Percentiles rank a stretch among this genome's conserved stretches.
phyloP scores from a whole-genome alignment of 1,140 invertebrate genomes.

The Gryllus bimaculatus region DNA sequence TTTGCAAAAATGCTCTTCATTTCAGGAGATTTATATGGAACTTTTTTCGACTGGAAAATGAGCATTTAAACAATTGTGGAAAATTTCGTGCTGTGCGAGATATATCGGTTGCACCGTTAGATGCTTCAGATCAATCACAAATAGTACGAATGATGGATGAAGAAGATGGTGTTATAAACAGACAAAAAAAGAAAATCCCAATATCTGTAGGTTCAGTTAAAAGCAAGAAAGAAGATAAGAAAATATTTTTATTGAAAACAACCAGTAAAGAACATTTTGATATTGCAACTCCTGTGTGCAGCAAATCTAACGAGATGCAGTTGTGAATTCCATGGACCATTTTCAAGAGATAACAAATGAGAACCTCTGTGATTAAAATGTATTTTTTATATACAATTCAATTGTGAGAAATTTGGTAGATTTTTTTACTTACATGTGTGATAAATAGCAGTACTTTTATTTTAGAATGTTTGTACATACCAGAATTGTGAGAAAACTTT shows the following conservation, averaged over 20 bases:
- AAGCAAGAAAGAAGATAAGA: not conserved
- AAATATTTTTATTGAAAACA: not conserved
- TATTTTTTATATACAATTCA: too few relatives aligned
- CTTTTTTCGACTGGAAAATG: constrained; percentile 98
- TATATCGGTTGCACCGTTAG: constrained; percentile 94
- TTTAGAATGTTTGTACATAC: too few relatives aligned
- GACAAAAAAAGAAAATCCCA: constrained; percentile 30
- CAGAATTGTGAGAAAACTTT: too few relatives aligned
- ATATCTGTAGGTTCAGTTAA: not conserved
- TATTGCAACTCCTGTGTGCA: not conserved
- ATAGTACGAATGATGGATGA: constrained; percentile 97
- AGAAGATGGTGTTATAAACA: constrained; percentile 63
- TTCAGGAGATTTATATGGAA: constrained; percentile 99
- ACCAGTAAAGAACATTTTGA: not conserved
- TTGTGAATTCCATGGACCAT: too few relatives aligned
- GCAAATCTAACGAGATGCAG: too few relatives aligned
- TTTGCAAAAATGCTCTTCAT: not conserved
- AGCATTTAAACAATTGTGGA: constrained; percentile 99
- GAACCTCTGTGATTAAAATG: too few relatives aligned
- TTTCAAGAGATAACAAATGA: too few relatives aligned
- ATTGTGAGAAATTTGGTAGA: too few relatives aligned
- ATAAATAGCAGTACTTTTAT: too few relatives aligned
- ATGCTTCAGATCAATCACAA: constrained; percentile 82
- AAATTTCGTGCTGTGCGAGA: constrained; percentile 97
- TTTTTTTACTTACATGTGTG: too few relatives aligned